Conservation (phyloP, 1,140 invertebrate species). For the Saccostrea glomerata region DNA sequence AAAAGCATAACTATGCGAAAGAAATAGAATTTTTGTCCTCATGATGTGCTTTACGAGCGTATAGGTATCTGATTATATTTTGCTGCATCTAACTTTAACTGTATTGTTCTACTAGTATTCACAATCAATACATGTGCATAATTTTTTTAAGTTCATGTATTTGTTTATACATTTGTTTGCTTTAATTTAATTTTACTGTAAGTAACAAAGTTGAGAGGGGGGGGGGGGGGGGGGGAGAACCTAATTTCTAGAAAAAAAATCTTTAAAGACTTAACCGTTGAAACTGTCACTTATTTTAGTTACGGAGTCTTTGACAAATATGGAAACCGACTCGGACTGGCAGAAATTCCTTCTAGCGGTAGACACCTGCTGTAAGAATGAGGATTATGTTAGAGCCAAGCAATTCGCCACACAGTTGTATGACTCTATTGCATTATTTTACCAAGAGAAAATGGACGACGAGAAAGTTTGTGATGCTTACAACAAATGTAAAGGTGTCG, state of each 20-base stretch:
- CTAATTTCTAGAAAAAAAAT: not conserved
- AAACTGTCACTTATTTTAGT: not conserved
- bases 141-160: too few relatives aligned
- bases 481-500: not conserved
- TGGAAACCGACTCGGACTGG: conserved; percentile 24
- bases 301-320: not conserved
- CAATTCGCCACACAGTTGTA: not conserved
- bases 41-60: too few relatives aligned
- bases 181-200: too few relatives aligned
- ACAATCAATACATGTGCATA: too few relatives aligned
- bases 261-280: not conserved
- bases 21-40: too few relatives aligned
- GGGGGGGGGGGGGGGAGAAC: too few relatives aligned
- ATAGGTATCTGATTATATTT: too few relatives aligned
- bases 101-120: too few relatives aligned
- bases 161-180: too few relatives aligned
- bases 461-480: not conserved
- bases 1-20: too few relatives aligned
- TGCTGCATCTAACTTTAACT: too few relatives aligned
- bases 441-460: not conserved
- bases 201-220: too few relatives aligned
- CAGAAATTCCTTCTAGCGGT: not conserved
- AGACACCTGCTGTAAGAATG: not conserved
- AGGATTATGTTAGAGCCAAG: not conserved
- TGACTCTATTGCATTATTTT: not conserved